Evolutionary conservation across 2,888 invertebrate species (phyloP).

Genomic region (Anthophora plumipes): DNA sequence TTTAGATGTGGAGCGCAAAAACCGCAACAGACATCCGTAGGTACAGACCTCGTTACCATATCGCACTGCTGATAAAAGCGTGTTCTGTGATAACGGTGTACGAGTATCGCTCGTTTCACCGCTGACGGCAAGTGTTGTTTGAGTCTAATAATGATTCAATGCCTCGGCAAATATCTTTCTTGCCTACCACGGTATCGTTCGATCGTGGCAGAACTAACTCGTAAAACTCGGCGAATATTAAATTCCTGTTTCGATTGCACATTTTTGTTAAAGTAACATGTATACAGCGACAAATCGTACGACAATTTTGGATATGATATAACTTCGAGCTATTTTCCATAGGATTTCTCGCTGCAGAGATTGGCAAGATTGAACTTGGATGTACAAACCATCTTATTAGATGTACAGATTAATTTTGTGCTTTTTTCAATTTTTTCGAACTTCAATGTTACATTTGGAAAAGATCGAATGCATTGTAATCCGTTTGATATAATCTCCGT

Average conservation of each 20-base stretch:
- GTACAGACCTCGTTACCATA: conserved; percentile 68
- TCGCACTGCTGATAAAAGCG: conserved; percentile 67
- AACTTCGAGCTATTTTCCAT: too few relatives aligned
- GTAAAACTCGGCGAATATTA: conserved; percentile 16
- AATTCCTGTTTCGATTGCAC: background rate
- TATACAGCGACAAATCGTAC: background rate
- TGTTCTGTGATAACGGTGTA: conserved; percentile 62
- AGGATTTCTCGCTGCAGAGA: too few relatives aligned
- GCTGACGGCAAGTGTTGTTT: conserved; percentile 59
- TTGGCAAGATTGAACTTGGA: too few relatives aligned
- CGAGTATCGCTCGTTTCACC: conserved; percentile 36
- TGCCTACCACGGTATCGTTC: background rate
- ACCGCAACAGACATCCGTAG: conserved; percentile 62
- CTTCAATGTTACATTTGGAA: too few relatives aligned
- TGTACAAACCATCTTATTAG: too few relatives aligned
- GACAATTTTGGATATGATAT: background rate
- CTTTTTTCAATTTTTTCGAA: too few relatives aligned
- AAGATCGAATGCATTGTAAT: too few relatives aligned
- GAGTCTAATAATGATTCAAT: conserved; percentile 35
- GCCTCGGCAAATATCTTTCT: conserved; percentile 10
- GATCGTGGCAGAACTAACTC: conserved; percentile 2
- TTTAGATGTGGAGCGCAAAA: conserved; percentile 55
- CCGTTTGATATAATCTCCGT: too few relatives aligned
- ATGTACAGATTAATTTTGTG: too few relatives aligned
- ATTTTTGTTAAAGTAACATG: background rate